Evolutionary conservation across 2,888 invertebrate species (phyloP).

Genomic region (Melanostoma mellinum): DNA sequence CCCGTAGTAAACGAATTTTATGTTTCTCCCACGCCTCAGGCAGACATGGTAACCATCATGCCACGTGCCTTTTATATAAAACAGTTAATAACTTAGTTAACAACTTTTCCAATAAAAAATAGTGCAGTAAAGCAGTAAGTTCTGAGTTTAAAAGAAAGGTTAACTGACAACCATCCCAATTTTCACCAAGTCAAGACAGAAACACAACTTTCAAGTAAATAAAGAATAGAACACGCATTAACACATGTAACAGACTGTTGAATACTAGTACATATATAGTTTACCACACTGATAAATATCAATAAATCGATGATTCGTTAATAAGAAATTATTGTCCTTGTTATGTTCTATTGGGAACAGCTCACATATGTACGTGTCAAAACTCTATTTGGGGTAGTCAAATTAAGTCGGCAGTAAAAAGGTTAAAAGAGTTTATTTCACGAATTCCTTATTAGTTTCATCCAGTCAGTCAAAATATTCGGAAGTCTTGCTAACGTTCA

Average conservation of each 20-base stretch:
- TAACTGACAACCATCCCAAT: no score
- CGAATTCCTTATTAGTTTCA: slow-evolving; percentile 3
- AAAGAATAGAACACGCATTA: neutral
- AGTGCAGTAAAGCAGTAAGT: no score
- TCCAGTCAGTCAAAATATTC: slow-evolving; percentile 1
- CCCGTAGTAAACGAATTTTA: no score
- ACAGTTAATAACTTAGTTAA: no score
- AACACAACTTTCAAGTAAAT: no score
- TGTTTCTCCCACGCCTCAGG: no score
- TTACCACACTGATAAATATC: slow-evolving; percentile 38
- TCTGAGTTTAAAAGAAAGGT: no score
- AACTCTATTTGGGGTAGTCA: neutral
- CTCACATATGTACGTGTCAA: slow-evolving; percentile 16
- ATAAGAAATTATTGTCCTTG: slow-evolving; percentile 52
- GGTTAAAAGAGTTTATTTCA: no score
- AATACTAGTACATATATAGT: slow-evolving; percentile 54
- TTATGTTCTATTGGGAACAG: slow-evolving; percentile 29
- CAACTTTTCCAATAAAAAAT: no score
- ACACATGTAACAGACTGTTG: slow-evolving; percentile 50
- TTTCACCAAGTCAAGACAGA: no score
- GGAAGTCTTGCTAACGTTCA: neutral
- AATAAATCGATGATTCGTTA: slow-evolving; percentile 69
- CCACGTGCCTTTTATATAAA: no score
- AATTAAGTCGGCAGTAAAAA: slow-evolving; percentile 4
- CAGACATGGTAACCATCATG: no score